Conservation (phyloP, 2,797 vertebrate species). For the Bradypodion ventrale region DNA sequence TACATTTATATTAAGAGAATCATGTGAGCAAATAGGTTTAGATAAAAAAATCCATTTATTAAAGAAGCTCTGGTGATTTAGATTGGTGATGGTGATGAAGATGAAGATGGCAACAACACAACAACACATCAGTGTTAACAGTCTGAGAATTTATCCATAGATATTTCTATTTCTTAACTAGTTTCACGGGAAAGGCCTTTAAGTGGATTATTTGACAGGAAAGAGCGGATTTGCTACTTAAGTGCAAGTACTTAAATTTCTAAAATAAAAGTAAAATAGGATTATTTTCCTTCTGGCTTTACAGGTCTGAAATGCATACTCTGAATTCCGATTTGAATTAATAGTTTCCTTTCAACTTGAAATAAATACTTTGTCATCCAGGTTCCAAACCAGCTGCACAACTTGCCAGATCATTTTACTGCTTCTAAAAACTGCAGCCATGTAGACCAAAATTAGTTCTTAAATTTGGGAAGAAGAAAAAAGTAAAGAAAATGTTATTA, state of each 20-base stretch:
- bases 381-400: neutral
- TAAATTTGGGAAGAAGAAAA: neutral
- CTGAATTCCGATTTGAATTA: neutral
- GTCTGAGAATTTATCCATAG: neutral
- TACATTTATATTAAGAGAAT: constrained; percentile 56
- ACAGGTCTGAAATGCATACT: neutral
- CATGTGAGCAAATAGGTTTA: constrained; percentile 51
- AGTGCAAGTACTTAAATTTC: constrained; percentile 29
- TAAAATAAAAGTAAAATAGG: constrained; percentile 41
- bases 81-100: too few species aligned
- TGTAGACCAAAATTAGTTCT: neutral
- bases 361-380: neutral
- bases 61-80: constrained; percentile 37
- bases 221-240: constrained; percentile 30
- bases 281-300: constrained; percentile 2
- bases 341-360: neutral
- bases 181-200: constrained; percentile 14
- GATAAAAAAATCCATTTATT: constrained; percentile 26
- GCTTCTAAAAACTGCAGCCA: neutral
- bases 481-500: neutral
- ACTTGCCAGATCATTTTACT: neutral
- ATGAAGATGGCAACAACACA: too few species aligned
- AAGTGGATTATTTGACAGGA: constrained; percentile 35
- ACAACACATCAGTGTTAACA: constrained; percentile 22
- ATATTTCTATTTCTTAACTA: constrained; percentile 24